phyloP scores from a whole-genome alignment of 2,113 vertebrate genomes.

The Nannobrachium achirus region DNA sequence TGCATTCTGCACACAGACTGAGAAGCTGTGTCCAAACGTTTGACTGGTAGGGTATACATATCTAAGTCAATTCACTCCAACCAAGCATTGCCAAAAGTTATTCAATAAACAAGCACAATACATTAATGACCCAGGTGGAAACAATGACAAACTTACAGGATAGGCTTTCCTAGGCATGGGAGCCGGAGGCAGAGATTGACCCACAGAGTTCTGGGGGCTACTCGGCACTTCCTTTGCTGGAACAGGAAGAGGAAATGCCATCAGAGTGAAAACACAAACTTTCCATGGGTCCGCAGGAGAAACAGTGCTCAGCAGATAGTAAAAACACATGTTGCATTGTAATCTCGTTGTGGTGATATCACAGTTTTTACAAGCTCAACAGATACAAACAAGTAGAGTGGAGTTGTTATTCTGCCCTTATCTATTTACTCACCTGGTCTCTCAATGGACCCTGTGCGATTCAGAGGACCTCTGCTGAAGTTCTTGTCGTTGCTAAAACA shows the following conservation, averaged over 20 bases:
- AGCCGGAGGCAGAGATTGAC: slow-evolving; percentile 86
- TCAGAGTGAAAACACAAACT: slow-evolving; percentile 42
- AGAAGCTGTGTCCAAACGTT: too few species aligned
- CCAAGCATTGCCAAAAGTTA: background rate
- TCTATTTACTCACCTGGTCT: slow-evolving; percentile 77
- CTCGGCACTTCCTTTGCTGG: slow-evolving; percentile 82
- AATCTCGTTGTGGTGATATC: background rate
- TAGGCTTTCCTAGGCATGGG: slow-evolving; percentile 91
- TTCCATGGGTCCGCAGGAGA: slow-evolving; percentile 38
- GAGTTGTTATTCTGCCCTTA: background rate
- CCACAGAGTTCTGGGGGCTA: slow-evolving; percentile 80
- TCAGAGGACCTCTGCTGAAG: slow-evolving; percentile 81
- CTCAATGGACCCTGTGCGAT: slow-evolving; percentile 82
- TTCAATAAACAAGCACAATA: background rate
- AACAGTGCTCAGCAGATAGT: slow-evolving; percentile 19
- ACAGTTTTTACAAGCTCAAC: background rate
- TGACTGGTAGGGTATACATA: too few species aligned
- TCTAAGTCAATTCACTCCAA: background rate
- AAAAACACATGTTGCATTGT: background rate
- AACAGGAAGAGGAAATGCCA: slow-evolving; percentile 72
- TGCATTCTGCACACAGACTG: background rate
- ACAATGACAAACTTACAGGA: slow-evolving; percentile 78
- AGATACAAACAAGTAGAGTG: background rate
- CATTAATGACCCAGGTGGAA: slow-evolving; percentile 8
- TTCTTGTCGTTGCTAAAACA: slow-evolving; percentile 84